Percentiles rank a stretch among this genome's conserved stretches.
These are phyloP conservation scores for Casuarius casuarius DNA, from an alignment of 2,113 vertebrate genomes.

Conservation along the genomic window DNA sequence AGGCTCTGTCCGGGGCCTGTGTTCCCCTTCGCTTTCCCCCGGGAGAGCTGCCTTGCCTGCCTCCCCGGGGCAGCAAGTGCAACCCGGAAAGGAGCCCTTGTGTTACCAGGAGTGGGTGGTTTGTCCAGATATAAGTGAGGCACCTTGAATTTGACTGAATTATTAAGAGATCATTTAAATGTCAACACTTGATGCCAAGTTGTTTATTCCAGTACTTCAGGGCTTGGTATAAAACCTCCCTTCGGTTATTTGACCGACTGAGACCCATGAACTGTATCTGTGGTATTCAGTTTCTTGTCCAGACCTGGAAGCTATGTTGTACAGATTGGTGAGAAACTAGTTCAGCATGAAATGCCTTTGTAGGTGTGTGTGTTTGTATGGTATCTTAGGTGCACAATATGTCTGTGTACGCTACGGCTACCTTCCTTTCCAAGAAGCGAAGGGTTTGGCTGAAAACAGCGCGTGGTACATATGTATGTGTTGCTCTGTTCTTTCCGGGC, in stretches of 20 bases:
- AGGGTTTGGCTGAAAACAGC: conserved; percentile 13
- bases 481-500: background rate
- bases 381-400: conserved; percentile 22
- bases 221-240: background rate
- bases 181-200: background rate
- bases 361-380: conserved; percentile 44
- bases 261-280: background rate
- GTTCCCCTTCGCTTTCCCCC: background rate
- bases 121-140: background rate
- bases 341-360: background rate
- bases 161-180: background rate
- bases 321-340: background rate
- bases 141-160: background rate
- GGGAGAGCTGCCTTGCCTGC: background rate
- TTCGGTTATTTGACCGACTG: conserved; percentile 1
- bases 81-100: background rate
- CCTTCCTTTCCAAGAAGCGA: background rate
- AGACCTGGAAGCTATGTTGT: background rate
- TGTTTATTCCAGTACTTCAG: background rate
- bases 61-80: background rate
- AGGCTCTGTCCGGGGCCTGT: background rate
- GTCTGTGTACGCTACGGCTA: conserved; percentile 18
- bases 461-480: background rate
- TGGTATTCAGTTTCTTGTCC: background rate
- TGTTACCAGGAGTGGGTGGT: background rate